A percentile compares a stretch with the other conserved stretches of the same genome.
Conservation (phyloP, 2,888 invertebrate species). For the Tachina fera region DNA sequence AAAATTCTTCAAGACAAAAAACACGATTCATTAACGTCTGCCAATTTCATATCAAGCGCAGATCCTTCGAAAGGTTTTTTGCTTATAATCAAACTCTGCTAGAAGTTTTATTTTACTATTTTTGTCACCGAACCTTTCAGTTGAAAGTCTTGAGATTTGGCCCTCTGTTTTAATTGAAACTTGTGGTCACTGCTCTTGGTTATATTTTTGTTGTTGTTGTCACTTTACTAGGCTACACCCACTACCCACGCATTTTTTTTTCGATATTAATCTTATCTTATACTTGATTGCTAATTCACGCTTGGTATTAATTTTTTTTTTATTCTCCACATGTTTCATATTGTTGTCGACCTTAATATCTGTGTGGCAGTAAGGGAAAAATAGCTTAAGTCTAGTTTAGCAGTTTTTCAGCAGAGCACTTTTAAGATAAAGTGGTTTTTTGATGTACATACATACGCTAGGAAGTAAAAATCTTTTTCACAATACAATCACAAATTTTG, state of each 20-base stretch:
- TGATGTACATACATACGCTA: too few relatives aligned
- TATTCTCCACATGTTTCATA: neutral
- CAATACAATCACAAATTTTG: too few relatives aligned
- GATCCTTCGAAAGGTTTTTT: neutral
- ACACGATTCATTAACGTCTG: too few relatives aligned
- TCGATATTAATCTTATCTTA: constrained; percentile 65
- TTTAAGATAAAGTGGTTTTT: too few relatives aligned
- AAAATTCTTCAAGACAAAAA: neutral
- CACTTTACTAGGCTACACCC: constrained; percentile 56
- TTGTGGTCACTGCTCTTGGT: constrained; percentile 56
- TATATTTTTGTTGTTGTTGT: constrained; percentile 17
- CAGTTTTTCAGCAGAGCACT: too few relatives aligned
- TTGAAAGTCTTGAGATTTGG: constrained; percentile 17
- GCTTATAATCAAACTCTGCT: neutral
- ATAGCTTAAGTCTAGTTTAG: too few relatives aligned
- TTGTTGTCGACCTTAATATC: constrained; percentile 19
- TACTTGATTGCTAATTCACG: constrained; percentile 68
- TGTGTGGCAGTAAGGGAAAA: too few relatives aligned
- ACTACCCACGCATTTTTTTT: constrained; percentile 67
- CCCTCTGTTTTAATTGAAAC: constrained; percentile 21
- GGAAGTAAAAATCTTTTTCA: too few relatives aligned
- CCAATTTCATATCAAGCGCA: neutral
- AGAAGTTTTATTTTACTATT: constrained; percentile 7
- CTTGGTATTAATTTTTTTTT: constrained; percentile 36
- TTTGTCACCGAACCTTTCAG: constrained; percentile 32